phyloP scores from a whole-genome alignment of 2,888 invertebrate species.

The Pterobdella sp. region DNA sequence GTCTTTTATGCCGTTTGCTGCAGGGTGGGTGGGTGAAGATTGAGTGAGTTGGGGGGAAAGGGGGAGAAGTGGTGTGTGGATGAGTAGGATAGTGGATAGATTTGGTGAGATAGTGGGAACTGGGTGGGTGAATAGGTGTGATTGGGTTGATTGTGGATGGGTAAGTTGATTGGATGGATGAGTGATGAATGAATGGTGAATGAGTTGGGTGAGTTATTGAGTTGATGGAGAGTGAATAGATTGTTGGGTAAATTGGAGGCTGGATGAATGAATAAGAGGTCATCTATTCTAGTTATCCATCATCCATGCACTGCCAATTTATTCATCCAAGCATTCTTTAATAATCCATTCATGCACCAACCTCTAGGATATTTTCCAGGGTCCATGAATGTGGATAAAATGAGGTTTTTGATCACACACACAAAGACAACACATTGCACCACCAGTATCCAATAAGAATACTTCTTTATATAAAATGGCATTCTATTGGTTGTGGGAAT shows the following conservation, averaged over 20 bases:
- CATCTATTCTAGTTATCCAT: too few relatives aligned
- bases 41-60: not conserved
- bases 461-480: slow-evolving; percentile 30
- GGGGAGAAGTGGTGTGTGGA: not conserved
- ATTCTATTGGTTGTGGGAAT: slow-evolving; percentile 19
- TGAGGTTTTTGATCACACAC: slow-evolving; percentile 95
- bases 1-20: slow-evolving; percentile 20
- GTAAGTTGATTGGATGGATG: not conserved
- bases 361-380: slow-evolving; percentile 97
- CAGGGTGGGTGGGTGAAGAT: not conserved
- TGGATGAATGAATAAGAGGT: not conserved
- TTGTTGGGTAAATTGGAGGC: not conserved
- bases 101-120: not conserved
- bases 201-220: not conserved
- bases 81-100: not conserved
- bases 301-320: too few relatives aligned
- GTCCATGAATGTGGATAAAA: slow-evolving; percentile 97
- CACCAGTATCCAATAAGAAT: slow-evolving; percentile 53
- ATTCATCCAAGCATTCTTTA: not conserved
- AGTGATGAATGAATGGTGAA: not conserved
- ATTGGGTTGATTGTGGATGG: not conserved
- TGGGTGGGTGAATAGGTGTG: not conserved
- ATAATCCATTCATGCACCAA: slow-evolving; percentile 50
- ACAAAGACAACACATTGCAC: slow-evolving; percentile 88
- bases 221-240: not conserved